Conservation (phyloP, 2,113 vertebrate genomes). For the Hippocampus guttulatus region DNA sequence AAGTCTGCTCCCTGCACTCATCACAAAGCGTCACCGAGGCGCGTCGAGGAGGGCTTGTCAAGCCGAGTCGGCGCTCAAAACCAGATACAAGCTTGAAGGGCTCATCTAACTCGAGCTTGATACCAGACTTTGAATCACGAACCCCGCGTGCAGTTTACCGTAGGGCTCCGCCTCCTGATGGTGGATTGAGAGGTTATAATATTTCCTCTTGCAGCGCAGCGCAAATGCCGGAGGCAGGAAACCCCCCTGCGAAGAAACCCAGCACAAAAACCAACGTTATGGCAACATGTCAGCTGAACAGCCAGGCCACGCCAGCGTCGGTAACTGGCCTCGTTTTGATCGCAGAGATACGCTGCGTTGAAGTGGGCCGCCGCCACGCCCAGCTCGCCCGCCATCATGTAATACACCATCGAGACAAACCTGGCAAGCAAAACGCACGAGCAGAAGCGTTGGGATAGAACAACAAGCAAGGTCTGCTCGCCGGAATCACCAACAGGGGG, state of each 20-base stretch:
- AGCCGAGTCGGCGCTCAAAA: too few species aligned
- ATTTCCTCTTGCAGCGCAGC: conserved; percentile 62
- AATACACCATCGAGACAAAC: conserved; percentile 68
- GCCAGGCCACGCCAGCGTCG: neutral
- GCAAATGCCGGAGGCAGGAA: conserved; percentile 57
- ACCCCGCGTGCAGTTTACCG: conserved; percentile 48
- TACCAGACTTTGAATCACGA: too few species aligned
- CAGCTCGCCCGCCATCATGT: conserved; percentile 20
- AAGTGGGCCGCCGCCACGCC: neutral
- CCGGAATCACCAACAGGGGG: too few species aligned
- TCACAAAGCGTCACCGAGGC: too few species aligned
- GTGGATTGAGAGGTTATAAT: conserved; percentile 73
- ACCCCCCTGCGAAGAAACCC: conserved; percentile 41
- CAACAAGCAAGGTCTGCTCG: too few species aligned
- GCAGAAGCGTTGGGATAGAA: too few species aligned
- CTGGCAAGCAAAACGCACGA: conserved; percentile 36
- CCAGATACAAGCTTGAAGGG: too few species aligned
- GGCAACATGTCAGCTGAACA: neutral
- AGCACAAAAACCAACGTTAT: neutral
- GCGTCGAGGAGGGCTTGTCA: too few species aligned
- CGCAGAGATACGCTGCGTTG: neutral
- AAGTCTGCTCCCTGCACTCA: too few species aligned
- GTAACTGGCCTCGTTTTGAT: neutral
- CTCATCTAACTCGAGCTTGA: too few species aligned
- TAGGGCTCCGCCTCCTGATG: conserved; percentile 62